Evolutionary conservation across 37 sponge, comb jelly and placozoan species (phyloP), one percentile per base, ranked within the genome.

Genomic region (Haliclona indistincta): DNA sequence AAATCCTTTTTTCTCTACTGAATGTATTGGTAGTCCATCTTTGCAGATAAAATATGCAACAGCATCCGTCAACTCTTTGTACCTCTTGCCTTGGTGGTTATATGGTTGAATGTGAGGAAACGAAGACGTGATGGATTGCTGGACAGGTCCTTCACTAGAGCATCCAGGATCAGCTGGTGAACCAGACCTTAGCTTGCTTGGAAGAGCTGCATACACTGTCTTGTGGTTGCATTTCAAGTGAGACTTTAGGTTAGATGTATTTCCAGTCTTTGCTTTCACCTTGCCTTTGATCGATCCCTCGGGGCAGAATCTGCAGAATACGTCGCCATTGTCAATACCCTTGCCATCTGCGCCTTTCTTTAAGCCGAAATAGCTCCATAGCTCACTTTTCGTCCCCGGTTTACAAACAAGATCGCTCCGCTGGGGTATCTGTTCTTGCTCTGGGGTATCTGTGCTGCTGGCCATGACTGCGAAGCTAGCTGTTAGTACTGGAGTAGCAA

Each of bases 1-100:
- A 34, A 77, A 77, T 2, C 67, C 78, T 22, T 20, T 45, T 66
- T 66, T 77, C 63, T 66, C 78, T 6, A 64, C 56, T 41, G n/a
- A n/a, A 42, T 61, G 40, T 0, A 75, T 6, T 1, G 73, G 73
- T 35, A 73, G 52, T 11, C 19, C 5, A 29, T 71, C 73, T 71
- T 81, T 81, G 34, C 63, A 58, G 28, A 81, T 70, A 43, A 28
- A 71, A 60, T 69, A 61, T 19, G 65, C 63, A 0, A 71, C 73
- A 19, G 72, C 54, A 17, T 70, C 81, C 5, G 68, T 71, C 0
- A 81, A 38, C 51, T 71, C 54, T 71, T 81, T 70, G 64, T 64
- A 71, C 55, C 47, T 81, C 32, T 32, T 62, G 0, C 81, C 20
- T 42, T 45, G n/a, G 11, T 32, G 64, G 13, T 42, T 37, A 32